Base-by-base conservation (phyloP, 2,797 vertebrate species). In the Hippopotamyrus pictus region DNA sequence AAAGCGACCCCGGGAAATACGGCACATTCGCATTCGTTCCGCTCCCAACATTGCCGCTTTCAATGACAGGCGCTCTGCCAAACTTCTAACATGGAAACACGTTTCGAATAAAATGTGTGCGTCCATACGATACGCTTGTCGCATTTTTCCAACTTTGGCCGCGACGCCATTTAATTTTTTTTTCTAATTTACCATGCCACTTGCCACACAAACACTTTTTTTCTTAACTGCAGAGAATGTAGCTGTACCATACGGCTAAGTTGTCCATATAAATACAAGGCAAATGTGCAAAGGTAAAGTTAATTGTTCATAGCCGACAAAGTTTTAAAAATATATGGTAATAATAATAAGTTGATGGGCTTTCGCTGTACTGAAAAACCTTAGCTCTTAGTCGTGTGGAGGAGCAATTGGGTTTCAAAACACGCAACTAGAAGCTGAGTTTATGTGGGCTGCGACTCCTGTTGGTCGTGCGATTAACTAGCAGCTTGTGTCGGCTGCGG, bases 381-480 rank as follows among this genome's bases (percentile, higher is more conserved):
- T 46, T 46, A 82, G 41, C 48, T 46, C 48, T 50, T 11, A 22
- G 48, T 88, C 37, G 41, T 57, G 17, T 79, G 44, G 50, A 53
- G 4, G 89, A 57, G 84, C 46, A 57, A 89, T 50, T 53, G 33
- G 82, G 48, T 88, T 33, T 86, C 44, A 73, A 89, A 86, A 89
- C 83, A 86, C 89, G 89, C 89, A 65, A 76, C 50, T 89, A 44
- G 82, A 89, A 89, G 62, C 86, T 69, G 84, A 89, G 69, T 86
- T 86, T 89, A 89, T 86, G 54, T 82, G 48, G 83, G 89, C 83
- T 89, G 91, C 92, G 92, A 89, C 91, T 90, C 91, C 93, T 93
- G 92, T 90, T 92, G 93, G 90, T 57, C 73, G 88, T 86, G 87
- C 86, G 89, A 69, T 91, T 85, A 89, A 90, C 89, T 90, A 89